phyloP scores from a whole-genome alignment of 2,797 vertebrate genomes.

The Chiroxiphia lanceolata region DNA sequence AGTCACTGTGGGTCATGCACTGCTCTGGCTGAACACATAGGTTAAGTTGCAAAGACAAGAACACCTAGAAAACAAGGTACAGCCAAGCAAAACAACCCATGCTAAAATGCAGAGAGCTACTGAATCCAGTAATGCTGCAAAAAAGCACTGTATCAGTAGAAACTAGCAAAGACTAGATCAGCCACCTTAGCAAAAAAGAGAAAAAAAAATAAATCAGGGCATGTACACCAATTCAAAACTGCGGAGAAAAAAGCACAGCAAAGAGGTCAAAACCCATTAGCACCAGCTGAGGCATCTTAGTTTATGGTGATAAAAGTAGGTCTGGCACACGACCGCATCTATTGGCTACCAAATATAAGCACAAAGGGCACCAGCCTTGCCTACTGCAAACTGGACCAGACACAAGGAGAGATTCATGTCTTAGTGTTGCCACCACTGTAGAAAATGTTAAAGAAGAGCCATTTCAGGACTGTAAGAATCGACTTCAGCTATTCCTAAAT shows the following conservation, averaged over 20 bases:
- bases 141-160: background rate
- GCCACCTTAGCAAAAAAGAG: background rate
- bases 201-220: background rate
- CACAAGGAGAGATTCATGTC: background rate
- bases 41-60: constrained; percentile 27
- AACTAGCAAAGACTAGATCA: background rate
- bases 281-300: background rate
- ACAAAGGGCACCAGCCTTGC: background rate
- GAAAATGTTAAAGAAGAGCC: background rate
- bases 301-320: background rate
- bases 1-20: background rate
- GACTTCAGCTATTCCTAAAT: background rate
- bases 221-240: background rate
- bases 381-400: background rate
- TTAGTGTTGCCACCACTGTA: background rate
- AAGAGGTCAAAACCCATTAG: background rate
- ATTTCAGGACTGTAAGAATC: background rate
- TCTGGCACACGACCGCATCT: background rate
- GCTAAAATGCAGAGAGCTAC: background rate
- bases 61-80: background rate
- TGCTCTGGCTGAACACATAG: background rate
- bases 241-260: background rate
- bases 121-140: background rate
- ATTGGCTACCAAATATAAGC: background rate
- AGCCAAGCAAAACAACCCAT: background rate